Evolutionary conservation across 2,797 vertebrate species (phyloP).

Genomic region (Sebastes melanostomus): DNA sequence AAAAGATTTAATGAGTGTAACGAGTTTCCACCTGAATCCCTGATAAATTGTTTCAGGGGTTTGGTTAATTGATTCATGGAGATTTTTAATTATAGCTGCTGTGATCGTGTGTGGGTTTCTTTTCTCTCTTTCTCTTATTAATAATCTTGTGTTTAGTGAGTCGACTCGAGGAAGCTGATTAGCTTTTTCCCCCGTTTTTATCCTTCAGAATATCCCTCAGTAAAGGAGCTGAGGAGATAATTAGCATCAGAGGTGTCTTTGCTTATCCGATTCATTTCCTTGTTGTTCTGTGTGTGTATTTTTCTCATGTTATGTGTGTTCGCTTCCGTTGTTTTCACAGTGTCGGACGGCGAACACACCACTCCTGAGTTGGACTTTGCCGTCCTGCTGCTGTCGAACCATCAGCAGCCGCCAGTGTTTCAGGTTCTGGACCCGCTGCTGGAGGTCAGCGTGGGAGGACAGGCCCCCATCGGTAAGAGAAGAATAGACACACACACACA

Average conservation of each 20-base stretch:
- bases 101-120: background rate
- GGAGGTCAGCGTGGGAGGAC: slow-evolving; percentile 89
- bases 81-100: background rate
- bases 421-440: slow-evolving; percentile 88
- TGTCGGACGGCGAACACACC: slow-evolving; percentile 89
- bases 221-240: background rate
- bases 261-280: background rate
- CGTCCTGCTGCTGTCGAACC: slow-evolving; percentile 86
- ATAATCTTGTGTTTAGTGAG: background rate
- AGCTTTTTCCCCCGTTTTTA: background rate
- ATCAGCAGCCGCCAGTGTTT: slow-evolving; percentile 86
- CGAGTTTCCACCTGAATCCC: background rate
- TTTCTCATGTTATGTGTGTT: background rate
- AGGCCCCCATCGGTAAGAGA: slow-evolving; percentile 86
- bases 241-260: background rate
- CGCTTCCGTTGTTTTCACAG: slow-evolving; percentile 65
- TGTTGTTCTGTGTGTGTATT: background rate
- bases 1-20: background rate
- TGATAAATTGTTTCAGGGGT: background rate
- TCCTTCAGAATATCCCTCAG: background rate
- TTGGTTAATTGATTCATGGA: background rate
- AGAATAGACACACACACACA: background rate
- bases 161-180: background rate
- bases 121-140: background rate
- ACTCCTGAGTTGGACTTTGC: slow-evolving; percentile 91